Percentiles rank a stretch among this genome's conserved stretches.
Evolutionary conservation across 2,888 invertebrate species (phyloP).

Genomic region (Adela reaumurella): DNA sequence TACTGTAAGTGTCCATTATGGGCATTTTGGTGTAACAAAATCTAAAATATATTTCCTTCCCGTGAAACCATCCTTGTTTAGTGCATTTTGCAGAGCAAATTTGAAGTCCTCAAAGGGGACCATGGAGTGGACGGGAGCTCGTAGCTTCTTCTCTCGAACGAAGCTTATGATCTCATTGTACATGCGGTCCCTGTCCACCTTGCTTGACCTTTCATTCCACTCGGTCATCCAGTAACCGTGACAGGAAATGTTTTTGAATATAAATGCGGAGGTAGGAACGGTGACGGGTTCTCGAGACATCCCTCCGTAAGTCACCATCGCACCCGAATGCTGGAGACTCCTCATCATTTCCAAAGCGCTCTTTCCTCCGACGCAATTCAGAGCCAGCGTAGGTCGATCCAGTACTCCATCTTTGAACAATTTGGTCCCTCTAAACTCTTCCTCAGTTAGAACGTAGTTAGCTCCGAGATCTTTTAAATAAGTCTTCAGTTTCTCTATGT

Average conservation of each 20-base stretch:
- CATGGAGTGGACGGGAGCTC: slow-evolving; percentile 71
- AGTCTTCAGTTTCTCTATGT: slow-evolving; percentile 66
- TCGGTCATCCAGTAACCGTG: slow-evolving; percentile 95
- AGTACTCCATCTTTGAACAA: slow-evolving; percentile 47
- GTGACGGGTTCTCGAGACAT: slow-evolving; percentile 95
- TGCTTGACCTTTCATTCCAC: slow-evolving; percentile 72
- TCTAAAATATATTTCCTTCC: slow-evolving; percentile 78
- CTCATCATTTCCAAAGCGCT: slow-evolving; percentile 82
- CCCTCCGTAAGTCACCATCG: slow-evolving; percentile 96
- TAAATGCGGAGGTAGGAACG: slow-evolving; percentile 69
- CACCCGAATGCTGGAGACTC: slow-evolving; percentile 69
- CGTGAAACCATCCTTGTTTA: slow-evolving; percentile 60
- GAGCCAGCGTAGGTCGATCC: slow-evolving; percentile 72
- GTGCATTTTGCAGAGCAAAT: slow-evolving; percentile 70
- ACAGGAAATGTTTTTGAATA: slow-evolving; percentile 85
- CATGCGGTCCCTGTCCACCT: no score
- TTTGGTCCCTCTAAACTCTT: slow-evolving; percentile 33
- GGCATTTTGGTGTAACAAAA: slow-evolving; percentile 38
- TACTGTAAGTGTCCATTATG: no score
- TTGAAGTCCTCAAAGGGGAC: slow-evolving; percentile 71
- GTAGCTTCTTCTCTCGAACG: slow-evolving; percentile 68
- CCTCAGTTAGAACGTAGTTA: slow-evolving; percentile 73
- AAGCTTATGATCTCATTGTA: slow-evolving; percentile 69
- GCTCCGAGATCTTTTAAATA: slow-evolving; percentile 77
- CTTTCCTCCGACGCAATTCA: slow-evolving; percentile 96